Base-by-base conservation (phyloP, 1,140 invertebrate genomes). In the Orius insidiosus region DNA sequence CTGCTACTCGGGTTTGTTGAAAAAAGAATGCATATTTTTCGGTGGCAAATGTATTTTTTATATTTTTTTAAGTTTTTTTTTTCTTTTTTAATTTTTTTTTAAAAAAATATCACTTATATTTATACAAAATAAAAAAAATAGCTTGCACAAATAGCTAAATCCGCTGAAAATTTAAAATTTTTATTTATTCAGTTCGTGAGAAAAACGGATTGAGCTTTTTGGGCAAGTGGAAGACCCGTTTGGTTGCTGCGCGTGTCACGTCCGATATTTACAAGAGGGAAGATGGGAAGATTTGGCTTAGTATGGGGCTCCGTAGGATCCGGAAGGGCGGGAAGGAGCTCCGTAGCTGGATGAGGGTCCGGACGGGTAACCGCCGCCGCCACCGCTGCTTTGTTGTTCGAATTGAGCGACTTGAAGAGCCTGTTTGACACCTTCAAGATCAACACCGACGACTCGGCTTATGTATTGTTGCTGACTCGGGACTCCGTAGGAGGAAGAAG, bases 361-460 rank as follows among this genome's bases (percentile, higher is more conserved):
- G 53, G 14, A 35, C 30, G 65, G 63, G 13, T 62, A 61, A 47
- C 66, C 67, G 39, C 54, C 51, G 13, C 58, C 50, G 30, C 62
- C 63, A 55, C 69, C 63, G 51, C 65, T 54, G 49, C 33, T 60
- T 60, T 51, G 49, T 53, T 75, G 76, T 56, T 75, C 68, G 67
- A 73, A 80, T 56, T 80, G 75, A 13, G 77, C 77, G 38, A 80
- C 76, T 55, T 80, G 77, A 62, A 81, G 78, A 51, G 76, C 78
- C 52, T 79, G 78, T 56, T 77, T 75, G 60, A 81, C 74, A 38
- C 75, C 76, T 53, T 81, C 80, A 42, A 82, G 70, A 60, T 78
- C 73, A 60, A 81, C 73, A 45, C 77, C 80, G 43, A 80, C 75
- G 19, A 80, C 77, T 45, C 76, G 69, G 31, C 69, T 67, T 30